Percentiles rank a stretch among this genome's conserved stretches.
Conservation (phyloP, 2,113 vertebrate genomes). For the Perca schrenkii region DNA sequence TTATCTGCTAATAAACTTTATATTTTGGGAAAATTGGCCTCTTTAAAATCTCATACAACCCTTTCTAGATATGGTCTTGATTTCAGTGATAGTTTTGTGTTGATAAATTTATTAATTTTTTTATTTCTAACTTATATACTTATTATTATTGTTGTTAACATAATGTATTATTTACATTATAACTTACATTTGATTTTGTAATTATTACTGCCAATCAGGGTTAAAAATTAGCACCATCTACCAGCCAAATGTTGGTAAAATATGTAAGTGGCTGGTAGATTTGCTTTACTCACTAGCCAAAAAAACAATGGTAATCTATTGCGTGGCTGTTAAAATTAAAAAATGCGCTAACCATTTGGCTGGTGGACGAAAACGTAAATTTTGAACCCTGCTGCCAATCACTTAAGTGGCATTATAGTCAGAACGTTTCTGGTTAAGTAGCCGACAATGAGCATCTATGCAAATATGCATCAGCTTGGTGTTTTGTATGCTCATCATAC, state of each 20-base stretch:
- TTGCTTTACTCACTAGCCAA: too few relatives aligned
- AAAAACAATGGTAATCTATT: too few relatives aligned
- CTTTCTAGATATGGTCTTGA: background rate
- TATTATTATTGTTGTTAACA: too few relatives aligned
- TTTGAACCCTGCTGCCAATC: too few relatives aligned
- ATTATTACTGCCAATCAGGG: background rate
- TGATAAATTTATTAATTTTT: background rate
- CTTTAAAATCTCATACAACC: background rate
- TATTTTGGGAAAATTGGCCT: background rate
- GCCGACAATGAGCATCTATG: background rate
- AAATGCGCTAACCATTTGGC: too few relatives aligned
- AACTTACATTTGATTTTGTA: background rate
- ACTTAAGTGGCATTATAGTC: background rate
- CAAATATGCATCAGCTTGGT: background rate
- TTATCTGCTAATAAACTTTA: constrained; percentile 17
- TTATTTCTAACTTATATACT: background rate
- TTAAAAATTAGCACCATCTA: too few relatives aligned
- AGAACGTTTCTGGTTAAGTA: background rate
- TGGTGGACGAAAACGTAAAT: too few relatives aligned
- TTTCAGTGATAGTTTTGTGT: background rate
- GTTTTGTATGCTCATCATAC: background rate
- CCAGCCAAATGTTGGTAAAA: too few relatives aligned
- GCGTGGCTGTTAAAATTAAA: too few relatives aligned
- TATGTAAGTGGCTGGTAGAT: too few relatives aligned
- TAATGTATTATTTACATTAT: too few relatives aligned